Base-by-base conservation (phyloP, 2,113 vertebrate genomes). In the Amphiprion percula region DNA sequence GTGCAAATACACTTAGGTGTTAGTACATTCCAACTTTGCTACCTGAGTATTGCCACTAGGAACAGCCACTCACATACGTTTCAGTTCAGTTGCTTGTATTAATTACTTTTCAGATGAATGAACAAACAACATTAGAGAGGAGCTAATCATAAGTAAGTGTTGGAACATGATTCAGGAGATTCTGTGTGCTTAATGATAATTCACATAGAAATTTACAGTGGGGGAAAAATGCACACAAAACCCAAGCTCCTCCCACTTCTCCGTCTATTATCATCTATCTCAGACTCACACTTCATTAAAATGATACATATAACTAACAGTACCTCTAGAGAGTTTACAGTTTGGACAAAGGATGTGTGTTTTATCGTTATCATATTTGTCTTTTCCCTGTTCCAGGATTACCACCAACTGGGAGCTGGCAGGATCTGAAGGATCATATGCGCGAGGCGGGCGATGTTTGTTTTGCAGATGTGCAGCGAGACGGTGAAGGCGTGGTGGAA, bases 371-470 rank as follows among this genome's bases (percentile, higher is more conserved):
- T 47, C 12, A 52, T 17, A 41, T 56, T 50, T 33, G 0, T 50
- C 3, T 26, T 61, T 67, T 68, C 67, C 21, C 21, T 0, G n/a
- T 68, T 85, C 72, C 77, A 96, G 95, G 96, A 23, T 94, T 96
- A 86, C 95, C 95, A 66, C 95, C 95, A 0, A 95, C 94, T 68
- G 97, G 95, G 74, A 98, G 96, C 88, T 97, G 97, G 97, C 96
- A 97, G 91, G 97, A 97, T 92, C 94, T 97, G 88, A 96, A 97
- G 88, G 96, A 97, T 91, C 96, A 96, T 50, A 95, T 93, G 95
- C 91, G 96, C 39, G 96, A 96, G 86, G 95, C 96, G 26, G 96
- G 96, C 62, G 96, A 96, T 17, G 95, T 96, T 84, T 97, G 95
- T 85, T 97, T 96, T 37, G 95, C 96, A 70, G 95, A 96, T 23